Evolutionary conservation across 2,797 vertebrate genomes (phyloP).

Genomic region (Aulostomus chinensis): DNA sequence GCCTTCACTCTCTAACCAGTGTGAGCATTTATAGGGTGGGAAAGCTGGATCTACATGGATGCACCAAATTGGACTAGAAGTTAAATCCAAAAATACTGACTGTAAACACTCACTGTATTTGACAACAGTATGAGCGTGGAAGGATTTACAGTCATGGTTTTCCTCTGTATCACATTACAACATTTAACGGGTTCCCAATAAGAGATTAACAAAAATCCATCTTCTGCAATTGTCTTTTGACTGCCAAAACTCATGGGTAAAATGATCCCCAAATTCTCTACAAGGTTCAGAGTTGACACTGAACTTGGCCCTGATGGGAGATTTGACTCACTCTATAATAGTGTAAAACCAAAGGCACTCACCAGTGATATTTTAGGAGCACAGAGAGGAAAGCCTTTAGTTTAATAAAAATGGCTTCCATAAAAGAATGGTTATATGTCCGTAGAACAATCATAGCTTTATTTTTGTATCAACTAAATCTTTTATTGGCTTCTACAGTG

Average conservation of each 20-base stretch:
- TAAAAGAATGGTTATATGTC: not conserved
- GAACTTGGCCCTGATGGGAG: too few species aligned
- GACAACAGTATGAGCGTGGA: slow-evolving; percentile 22
- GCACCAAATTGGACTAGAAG: slow-evolving; percentile 14
- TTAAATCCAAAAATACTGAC: slow-evolving; percentile 45
- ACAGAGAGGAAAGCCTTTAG: slow-evolving; percentile 3
- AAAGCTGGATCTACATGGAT: slow-evolving; percentile 30
- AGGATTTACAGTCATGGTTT: slow-evolving; percentile 36
- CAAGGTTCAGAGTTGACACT: too few species aligned
- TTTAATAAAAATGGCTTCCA: slow-evolving; percentile 14
- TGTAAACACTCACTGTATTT: slow-evolving; percentile 34
- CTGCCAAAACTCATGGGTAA: not conserved
- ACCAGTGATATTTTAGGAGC: slow-evolving; percentile 2
- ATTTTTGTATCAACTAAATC: slow-evolving; percentile 7
- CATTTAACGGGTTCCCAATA: not conserved
- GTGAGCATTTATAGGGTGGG: slow-evolving; percentile 33
- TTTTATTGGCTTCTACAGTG: slow-evolving; percentile 8
- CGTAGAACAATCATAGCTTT: slow-evolving; percentile 31
- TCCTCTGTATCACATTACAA: not conserved
- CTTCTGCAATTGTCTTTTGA: not conserved
- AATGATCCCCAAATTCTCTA: slow-evolving; percentile 6
- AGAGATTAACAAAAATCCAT: not conserved
- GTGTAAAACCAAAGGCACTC: too few species aligned
- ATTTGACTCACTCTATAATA: too few species aligned
- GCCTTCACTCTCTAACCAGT: slow-evolving; percentile 37